Percentiles rank a stretch among this genome's conserved stretches.
These are phyloP conservation scores for Hippocampus barbouri DNA, from an alignment of 2,113 vertebrate genomes.

Conservation along the genomic window DNA sequence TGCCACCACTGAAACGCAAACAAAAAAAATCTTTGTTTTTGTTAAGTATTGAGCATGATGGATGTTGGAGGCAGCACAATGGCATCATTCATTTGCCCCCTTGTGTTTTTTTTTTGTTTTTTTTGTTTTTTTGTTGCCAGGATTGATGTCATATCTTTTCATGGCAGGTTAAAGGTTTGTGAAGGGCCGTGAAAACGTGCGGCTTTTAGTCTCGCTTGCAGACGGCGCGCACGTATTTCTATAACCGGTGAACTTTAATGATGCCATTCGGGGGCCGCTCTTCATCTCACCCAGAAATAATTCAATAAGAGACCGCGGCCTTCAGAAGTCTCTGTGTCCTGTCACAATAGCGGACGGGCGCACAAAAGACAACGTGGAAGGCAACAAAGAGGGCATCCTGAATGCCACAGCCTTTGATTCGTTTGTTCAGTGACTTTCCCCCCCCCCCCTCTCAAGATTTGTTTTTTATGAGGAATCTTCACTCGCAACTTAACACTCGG, in stretches of 20 bases:
- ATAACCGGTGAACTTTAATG: slow-evolving; percentile 83
- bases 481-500: slow-evolving; percentile 10
- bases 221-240: slow-evolving; percentile 69
- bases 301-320: slow-evolving; percentile 83
- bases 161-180: slow-evolving; percentile 89
- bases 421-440: slow-evolving; percentile 59
- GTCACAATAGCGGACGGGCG: slow-evolving; percentile 68
- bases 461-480: slow-evolving; percentile 54
- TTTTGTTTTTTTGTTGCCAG: slow-evolving; percentile 66
- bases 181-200: slow-evolving; percentile 78
- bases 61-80: slow-evolving; percentile 90
- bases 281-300: slow-evolving; percentile 83
- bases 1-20: slow-evolving; percentile 98
- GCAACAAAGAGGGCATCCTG: slow-evolving; percentile 65
- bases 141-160: slow-evolving; percentile 99
- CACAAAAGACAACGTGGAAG: slow-evolving; percentile 69
- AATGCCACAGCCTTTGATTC: slow-evolving; percentile 69
- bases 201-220: slow-evolving; percentile 77
- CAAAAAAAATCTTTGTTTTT: slow-evolving; percentile 91
- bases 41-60: slow-evolving; percentile 83
- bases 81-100: slow-evolving; percentile 91
- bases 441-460: slow-evolving; percentile 36
- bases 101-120: slow-evolving; percentile 81
- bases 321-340: slow-evolving; percentile 70
- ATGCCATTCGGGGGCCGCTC: slow-evolving; percentile 76